Base-by-base conservation (phyloP, 2,113 vertebrate genomes). In the Ceyx cyanopectus region DNA sequence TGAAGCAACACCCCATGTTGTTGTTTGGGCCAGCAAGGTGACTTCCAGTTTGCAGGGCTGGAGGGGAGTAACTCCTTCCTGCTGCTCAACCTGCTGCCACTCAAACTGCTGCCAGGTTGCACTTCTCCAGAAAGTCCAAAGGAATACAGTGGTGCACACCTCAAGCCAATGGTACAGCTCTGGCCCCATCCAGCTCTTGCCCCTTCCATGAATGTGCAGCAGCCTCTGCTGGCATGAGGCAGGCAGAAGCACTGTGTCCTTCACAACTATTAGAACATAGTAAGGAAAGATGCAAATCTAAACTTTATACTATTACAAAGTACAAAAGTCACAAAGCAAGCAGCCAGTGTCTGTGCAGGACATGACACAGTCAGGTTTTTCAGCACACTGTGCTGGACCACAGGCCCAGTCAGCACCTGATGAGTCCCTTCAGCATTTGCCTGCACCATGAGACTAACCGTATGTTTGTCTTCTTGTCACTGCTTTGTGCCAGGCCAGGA, bases 1-100 rank as follows among this genome's bases (percentile, higher is more conserved):
- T 8, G 2, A 46, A 63, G 40, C 14, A 54, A 75, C n/a, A 20
- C 7, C 32, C 53, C 4, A 1, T 0, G 1, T 9, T 1, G 1
- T 6, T 61, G 14, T 3, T 48, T 15, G 27, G 21, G 37, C 26
- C 32, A 6, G 9, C 8, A 14, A 45, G 19, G 14, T 20, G 24
- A 34, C 32, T 26, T 37, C 48, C 27, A 48, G 30, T 56, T 54
- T 46, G 27, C 8, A 21, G 27, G 48, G 21, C 43, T 67, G 51
- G 32, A 65, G 8, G 10, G 22, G 50, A 51, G 10, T 6, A 37
- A 65, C 22, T 63, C 43, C 30, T n/a, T 34, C 22, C 45, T 51
- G 27, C 30, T 37, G 18, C 19, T 80, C 40, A 23, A 1, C 5
- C 12, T 21, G 5, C 45, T 43, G 43, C n/a, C 61, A 45, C 19